phyloP scores from a whole-genome alignment of 2,888 invertebrate genomes.

The Lithosia quadra region DNA sequence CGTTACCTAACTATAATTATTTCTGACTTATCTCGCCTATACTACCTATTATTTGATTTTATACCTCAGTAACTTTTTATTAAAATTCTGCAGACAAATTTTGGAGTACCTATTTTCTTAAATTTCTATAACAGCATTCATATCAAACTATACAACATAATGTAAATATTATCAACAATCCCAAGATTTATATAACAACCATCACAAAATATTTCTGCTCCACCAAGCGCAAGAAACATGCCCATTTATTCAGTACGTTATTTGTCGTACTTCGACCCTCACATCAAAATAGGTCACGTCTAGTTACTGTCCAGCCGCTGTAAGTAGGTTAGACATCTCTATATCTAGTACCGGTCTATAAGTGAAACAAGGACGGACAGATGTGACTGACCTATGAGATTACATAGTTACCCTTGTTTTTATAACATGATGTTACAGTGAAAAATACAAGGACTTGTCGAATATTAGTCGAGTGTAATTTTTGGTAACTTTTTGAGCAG shows the following conservation, averaged over 20 bases:
- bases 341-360: constrained; percentile 32
- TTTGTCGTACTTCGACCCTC: constrained; percentile 14
- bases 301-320: constrained; percentile 34
- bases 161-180: background rate
- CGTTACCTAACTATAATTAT: too few species aligned
- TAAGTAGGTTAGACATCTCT: constrained; percentile 41
- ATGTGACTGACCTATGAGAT: constrained; percentile 36
- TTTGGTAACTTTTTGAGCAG: background rate
- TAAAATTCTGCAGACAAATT: background rate
- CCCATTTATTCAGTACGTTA: constrained; percentile 4
- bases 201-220: background rate
- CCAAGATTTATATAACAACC: background rate
- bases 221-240: background rate
- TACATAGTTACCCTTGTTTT: constrained; percentile 19
- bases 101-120: background rate
- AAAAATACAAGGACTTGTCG: background rate
- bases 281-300: constrained; percentile 42
- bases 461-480: background rate
- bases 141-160: background rate
- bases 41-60: background rate
- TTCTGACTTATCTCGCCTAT: too few species aligned
- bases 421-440: background rate
- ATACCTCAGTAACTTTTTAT: background rate
- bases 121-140: background rate
- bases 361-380: constrained; percentile 21